Evolutionary conservation across 2,797 vertebrate species (phyloP).

Genomic region (Tapera naevia): DNA sequence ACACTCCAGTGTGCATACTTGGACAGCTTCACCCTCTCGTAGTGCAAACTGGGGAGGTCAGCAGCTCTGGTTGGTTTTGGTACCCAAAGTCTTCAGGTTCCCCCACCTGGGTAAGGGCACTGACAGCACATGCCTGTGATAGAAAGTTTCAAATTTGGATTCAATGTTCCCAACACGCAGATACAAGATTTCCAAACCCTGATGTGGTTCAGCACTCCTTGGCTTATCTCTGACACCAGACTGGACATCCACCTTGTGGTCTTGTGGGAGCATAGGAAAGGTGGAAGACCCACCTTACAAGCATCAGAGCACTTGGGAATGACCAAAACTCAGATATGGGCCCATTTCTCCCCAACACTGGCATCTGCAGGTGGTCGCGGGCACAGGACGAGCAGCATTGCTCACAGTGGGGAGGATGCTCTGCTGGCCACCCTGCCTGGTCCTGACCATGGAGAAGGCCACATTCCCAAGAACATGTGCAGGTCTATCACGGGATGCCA

Average conservation of each 20-base stretch:
- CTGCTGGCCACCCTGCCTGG: neutral
- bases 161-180: neutral
- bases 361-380: neutral
- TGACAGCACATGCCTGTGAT: fast-evolving
- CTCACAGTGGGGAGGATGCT: neutral
- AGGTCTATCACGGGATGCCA: neutral
- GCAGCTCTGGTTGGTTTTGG: neutral
- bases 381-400: fast-evolving
- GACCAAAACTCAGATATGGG: fast-evolving
- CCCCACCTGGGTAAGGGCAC: too few species aligned
- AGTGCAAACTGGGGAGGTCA: neutral
- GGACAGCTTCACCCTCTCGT: neutral
- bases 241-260: neutral
- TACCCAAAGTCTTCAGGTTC: neutral
- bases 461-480: fast-evolving
- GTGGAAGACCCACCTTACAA: neutral
- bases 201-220: neutral
- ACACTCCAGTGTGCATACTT: too few species aligned
- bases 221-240: neutral
- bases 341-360: neutral
- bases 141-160: neutral
- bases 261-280: neutral
- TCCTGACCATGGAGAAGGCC: neutral
- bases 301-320: neutral
- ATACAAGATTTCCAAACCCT: neutral